Base-by-base conservation (phyloP, 53 echinoderm and acorn worm species). In the Echinarachnius parma region DNA sequence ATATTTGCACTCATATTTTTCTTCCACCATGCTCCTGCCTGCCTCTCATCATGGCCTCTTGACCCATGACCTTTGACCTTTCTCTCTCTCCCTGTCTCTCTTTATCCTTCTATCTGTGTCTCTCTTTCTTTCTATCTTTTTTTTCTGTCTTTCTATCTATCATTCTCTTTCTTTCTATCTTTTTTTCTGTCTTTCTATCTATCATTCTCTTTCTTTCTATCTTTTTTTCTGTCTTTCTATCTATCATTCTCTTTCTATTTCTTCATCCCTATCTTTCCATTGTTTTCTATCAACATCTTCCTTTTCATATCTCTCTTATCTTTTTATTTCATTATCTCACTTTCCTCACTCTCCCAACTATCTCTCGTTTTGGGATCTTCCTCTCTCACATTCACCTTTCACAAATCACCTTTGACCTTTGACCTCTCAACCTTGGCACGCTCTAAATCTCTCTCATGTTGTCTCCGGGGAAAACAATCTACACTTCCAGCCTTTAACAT, bases 401-500 rank as follows among this genome's bases (percentile, higher is more conserved):
- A 8, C 57, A 37, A 27, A 72, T 34, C 37, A 33, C 61, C 61
- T 34, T 34, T 34, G 61, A 34, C 36, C 61, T 56, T 20, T 72
- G 74, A 72, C 21, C 74, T 72, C 46, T 72, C 56, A 69, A 55
- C 74, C 74, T 72, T 72, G 74, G 74, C 74, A 72, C 74, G 55
- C 57, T 72, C 57, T 72, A 72, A 72, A 72, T 72, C 74, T 72
- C 74, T 72, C 34, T 54, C 74, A 54, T 72, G 74, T 72, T 34
- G 57, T 72, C 50, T 68, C 68, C 49, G 29, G 68, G 68, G 57
- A 24, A 22, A 42, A 56, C 57, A 30, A 14, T 87, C 82, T 92
- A 78, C 75, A 75, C 81, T 84, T 70, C 82, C 87, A 92, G 92
- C 78, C 53, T 87, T 81, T 87, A 92, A 92, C 83, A 79, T 87